phyloP scores from a whole-genome alignment of 1,140 invertebrate genomes.

The Copidosoma floridanum region DNA sequence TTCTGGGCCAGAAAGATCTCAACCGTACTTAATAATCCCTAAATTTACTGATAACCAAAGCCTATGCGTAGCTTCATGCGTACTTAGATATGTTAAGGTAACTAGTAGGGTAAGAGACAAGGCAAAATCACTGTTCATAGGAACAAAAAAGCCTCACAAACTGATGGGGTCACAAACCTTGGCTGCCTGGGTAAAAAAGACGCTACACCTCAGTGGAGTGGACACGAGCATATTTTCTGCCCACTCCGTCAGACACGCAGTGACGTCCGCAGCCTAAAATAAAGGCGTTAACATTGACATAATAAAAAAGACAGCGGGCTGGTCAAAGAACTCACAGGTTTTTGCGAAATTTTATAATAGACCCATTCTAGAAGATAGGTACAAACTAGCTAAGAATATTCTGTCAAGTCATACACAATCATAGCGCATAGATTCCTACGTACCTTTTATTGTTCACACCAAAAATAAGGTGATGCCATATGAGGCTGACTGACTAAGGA shows the following conservation, averaged over 20 bases:
- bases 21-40: no score
- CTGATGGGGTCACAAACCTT: slow-evolving; percentile 7
- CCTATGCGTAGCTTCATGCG: no score
- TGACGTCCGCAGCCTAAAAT: slow-evolving; percentile 2
- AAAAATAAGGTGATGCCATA: no score
- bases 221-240: no score
- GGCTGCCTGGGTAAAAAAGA: slow-evolving; percentile 8
- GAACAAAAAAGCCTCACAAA: not conserved
- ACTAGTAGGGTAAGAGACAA: not conserved
- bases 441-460: no score
- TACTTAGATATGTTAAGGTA: not conserved
- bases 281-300: slow-evolving; percentile 1
- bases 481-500: no score
- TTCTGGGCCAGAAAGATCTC: no score
- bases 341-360: slow-evolving; percentile 6
- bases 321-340: not conserved
- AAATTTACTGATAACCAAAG: no score
- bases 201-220: slow-evolving; percentile 3
- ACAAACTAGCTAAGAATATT: not conserved
- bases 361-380: not conserved
- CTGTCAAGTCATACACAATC: no score
- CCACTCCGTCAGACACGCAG: not conserved
- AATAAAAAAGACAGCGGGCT: no score
- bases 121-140: not conserved
- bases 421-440: no score